phyloP scores from a whole-genome alignment of 2,797 vertebrate species.

The Catharus ustulatus region DNA sequence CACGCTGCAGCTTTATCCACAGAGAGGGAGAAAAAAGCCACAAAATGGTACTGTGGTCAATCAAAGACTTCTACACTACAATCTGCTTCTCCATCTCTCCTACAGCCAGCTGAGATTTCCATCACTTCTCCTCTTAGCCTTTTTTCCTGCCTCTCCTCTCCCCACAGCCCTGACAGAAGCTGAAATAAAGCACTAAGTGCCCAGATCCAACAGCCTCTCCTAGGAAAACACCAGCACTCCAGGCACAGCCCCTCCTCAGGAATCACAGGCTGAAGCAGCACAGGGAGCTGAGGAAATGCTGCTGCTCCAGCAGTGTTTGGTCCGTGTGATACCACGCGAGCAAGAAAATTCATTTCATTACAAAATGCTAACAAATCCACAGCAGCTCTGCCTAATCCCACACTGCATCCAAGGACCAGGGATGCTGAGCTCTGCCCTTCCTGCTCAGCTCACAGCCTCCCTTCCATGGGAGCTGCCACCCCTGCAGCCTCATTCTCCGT shows the following conservation, averaged over 20 bases:
- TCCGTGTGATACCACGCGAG: accelerated
- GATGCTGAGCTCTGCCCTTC: neutral
- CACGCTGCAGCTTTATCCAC: slow-evolving; percentile 72
- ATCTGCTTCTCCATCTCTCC: slow-evolving; percentile 47
- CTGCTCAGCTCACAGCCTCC: neutral
- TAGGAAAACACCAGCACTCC: accelerated
- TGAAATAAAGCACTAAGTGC: slow-evolving; percentile 1
- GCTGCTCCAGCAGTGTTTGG: neutral
- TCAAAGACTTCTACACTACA: slow-evolving; percentile 68
- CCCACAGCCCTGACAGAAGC: neutral
- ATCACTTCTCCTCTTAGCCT: slow-evolving; percentile 20
- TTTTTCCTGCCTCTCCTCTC: neutral
- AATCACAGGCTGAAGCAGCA: neutral
- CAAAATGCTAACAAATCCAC: neutral
- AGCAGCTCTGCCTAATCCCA: neutral
- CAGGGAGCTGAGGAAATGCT: neutral
- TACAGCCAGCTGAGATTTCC: slow-evolving; percentile 46
- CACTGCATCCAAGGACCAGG: neutral
- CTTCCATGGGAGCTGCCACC: neutral
- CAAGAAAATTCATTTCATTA: neutral
- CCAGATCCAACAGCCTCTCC: neutral
- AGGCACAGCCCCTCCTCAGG: neutral
- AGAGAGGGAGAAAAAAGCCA: slow-evolving; percentile 70
- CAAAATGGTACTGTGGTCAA: slow-evolving; percentile 72
- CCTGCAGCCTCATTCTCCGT: accelerated